Evolutionary conservation across 2,888 invertebrate genomes (phyloP), one percentile per base, ranked within the genome.

Genomic region (Piscicola geometra): DNA sequence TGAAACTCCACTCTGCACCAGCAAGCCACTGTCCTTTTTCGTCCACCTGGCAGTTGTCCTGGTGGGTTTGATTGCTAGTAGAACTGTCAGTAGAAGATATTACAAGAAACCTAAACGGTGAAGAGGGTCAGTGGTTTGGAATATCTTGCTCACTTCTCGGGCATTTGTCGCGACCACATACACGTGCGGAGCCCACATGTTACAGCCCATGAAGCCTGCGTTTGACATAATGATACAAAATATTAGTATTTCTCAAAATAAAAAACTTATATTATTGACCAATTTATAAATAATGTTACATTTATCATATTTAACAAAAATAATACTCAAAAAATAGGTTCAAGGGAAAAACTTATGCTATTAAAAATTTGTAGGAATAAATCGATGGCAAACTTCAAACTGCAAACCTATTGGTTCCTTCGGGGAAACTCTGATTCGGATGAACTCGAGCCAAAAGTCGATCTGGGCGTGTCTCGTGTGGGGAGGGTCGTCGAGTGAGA

Each of bases 401-500:
- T 41, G 41, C 41, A 41, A 41, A 80, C 80, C 80, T n/a, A 81
- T 78, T n/a, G 84, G 84, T 81, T 89, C 88, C 66, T 88, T 86
- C 47, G 89, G 88, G 30, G 88, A 87, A 77, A 90, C 88, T 75
- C 91, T 86, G 56, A 90, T 89, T 83, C 90, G 88, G 76, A 92
- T 87, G 84, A 91, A 91, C 81, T 90, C 89, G 76, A 92, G 85
- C 92, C 92, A 92, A 86, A 91, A 91, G 81, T 88, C 74, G 30
- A 79, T 41, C 83, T 86, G 82, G 78, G 89, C 89, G 41, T 90
- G 85, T 84, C 90, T 90, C 66, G 84, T 83, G 78, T 90, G 89
- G 67, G 88, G 88, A 5, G 90, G 87, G 81, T 91, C 91, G 79
- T 88, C 87, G 71, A 91, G 87, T 82, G 88, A 90, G 85, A 91